Conservation (phyloP, 2,888 invertebrate species). For the Schrankia costaestrigalis region DNA sequence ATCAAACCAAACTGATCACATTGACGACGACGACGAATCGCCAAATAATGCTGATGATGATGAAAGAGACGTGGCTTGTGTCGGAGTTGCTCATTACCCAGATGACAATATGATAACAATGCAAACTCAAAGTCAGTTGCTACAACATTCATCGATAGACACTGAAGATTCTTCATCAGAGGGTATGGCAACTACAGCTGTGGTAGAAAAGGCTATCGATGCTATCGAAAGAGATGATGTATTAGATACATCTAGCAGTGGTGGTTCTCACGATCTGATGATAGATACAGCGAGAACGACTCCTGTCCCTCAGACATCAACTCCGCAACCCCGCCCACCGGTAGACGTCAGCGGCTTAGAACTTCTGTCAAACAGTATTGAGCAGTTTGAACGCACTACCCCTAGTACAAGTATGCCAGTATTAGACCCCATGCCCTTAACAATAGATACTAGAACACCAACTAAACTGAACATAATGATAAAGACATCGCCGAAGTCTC, state of each 20-base stretch:
- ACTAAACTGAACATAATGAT: constrained; percentile 68
- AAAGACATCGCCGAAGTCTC: constrained; percentile 70
- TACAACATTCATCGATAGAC: constrained; percentile 50
- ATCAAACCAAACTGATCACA: constrained; percentile 90
- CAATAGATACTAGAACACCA: constrained; percentile 64
- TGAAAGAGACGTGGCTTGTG: constrained; percentile 68
- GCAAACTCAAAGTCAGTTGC: constrained; percentile 36
- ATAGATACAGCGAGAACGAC: constrained; percentile 67
- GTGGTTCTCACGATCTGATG: constrained; percentile 68
- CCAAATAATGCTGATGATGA: constrained; percentile 71
- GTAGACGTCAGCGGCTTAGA: constrained; percentile 91
- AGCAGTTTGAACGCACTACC: constrained; percentile 84
- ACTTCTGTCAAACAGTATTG: constrained; percentile 91
- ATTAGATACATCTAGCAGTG: constrained; percentile 66
- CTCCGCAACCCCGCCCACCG: constrained; percentile 38
- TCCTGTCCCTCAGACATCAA: constrained; percentile 38
- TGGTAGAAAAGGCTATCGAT: constrained; percentile 68
- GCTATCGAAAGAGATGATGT: constrained; percentile 67
- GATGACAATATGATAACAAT: constrained; percentile 45
- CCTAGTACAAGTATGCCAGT: constrained; percentile 58
- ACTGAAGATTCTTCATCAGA: constrained; percentile 71
- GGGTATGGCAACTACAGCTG: constrained; percentile 49
- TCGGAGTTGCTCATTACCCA: constrained; percentile 72
- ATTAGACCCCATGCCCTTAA: constrained; percentile 55
- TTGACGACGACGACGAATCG: constrained; percentile 84